These are phyloP conservation scores for Oxystoma pomonae DNA, from an alignment of 2,888 invertebrate genomes.

Conservation along the genomic window DNA sequence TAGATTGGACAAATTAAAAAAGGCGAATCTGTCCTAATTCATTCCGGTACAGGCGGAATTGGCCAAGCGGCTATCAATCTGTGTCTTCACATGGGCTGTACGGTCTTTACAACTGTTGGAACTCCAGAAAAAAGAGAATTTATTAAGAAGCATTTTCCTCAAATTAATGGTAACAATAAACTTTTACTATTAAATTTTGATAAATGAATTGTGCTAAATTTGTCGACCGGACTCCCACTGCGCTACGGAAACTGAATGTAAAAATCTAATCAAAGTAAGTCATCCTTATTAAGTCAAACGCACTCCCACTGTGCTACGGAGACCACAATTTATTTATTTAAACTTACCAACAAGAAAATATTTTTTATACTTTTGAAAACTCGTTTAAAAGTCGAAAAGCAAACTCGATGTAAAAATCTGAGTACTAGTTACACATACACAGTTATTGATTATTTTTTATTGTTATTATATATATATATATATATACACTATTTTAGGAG, in stretches of 20 bases:
- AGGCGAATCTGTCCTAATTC: conserved; percentile 50
- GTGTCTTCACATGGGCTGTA: conserved; percentile 60
- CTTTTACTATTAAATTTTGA: conserved; percentile 5
- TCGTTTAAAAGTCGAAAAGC: too few relatives aligned
- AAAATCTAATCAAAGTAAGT: neutral
- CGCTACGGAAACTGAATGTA: neutral
- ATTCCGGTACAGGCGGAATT: conserved; percentile 66
- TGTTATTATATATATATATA: too few relatives aligned
- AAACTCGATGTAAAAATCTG: too few relatives aligned
- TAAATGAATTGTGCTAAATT: conserved; percentile 60
- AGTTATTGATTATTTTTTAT: too few relatives aligned
- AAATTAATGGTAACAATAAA: conserved; percentile 41
- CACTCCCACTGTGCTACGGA: too few relatives aligned
- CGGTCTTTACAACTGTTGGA: conserved; percentile 68
- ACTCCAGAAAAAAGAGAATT: conserved; percentile 61
- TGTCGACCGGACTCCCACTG: conserved; percentile 81
- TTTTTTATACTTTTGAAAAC: too few relatives aligned
- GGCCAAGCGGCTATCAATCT: conserved; percentile 76
- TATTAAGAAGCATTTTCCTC: conserved; percentile 52
- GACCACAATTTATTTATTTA: too few relatives aligned
- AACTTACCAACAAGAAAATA: too few relatives aligned
- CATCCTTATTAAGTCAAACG: too few relatives aligned
- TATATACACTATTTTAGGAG: too few relatives aligned
- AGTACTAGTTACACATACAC: too few relatives aligned
- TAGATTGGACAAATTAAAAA: conserved; percentile 30